Percentiles rank a stretch among this genome's conserved stretches.
phyloP scores from a whole-genome alignment of 2,888 invertebrate genomes.

The Mycogona germanica region DNA sequence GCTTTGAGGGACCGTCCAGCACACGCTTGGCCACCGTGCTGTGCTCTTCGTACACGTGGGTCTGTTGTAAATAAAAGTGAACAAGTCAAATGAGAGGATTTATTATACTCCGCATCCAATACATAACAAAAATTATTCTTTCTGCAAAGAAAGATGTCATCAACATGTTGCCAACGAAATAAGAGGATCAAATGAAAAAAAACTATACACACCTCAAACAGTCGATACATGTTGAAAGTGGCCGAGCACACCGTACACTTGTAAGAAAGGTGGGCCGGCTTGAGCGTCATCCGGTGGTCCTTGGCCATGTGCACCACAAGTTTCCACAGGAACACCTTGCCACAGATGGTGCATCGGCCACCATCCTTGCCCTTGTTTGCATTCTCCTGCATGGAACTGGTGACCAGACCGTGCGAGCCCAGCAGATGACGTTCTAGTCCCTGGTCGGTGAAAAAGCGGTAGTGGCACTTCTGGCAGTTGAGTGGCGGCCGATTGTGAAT shows the following conservation, averaged over 20 bases:
- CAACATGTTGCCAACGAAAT: too few relatives aligned
- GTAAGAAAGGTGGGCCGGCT: slow-evolving; percentile 85
- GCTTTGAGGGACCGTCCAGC: slow-evolving; percentile 12
- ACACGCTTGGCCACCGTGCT: slow-evolving; percentile 67
- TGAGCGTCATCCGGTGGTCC: slow-evolving; percentile 80
- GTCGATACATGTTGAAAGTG: slow-evolving; percentile 89
- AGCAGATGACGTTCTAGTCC: slow-evolving; percentile 89
- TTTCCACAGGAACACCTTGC: slow-evolving; percentile 89
- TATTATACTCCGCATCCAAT: too few relatives aligned
- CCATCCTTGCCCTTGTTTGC: slow-evolving; percentile 91
- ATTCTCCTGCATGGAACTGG: slow-evolving; percentile 90
- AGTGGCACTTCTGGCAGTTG: slow-evolving; percentile 92
- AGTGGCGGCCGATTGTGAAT: slow-evolving; percentile 86
- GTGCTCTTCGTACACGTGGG: slow-evolving; percentile 86
- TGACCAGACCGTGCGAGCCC: slow-evolving; percentile 87
- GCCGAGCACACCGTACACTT: slow-evolving; percentile 92
- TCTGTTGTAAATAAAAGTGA: too few relatives aligned
- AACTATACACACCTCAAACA: too few relatives aligned
- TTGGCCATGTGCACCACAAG: slow-evolving; percentile 79
- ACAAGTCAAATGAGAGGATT: too few relatives aligned
- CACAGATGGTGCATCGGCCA: slow-evolving; percentile 88
- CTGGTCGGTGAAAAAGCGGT: slow-evolving; percentile 93
- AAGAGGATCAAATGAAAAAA: too few relatives aligned
- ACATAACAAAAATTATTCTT: too few relatives aligned
- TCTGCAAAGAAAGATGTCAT: too few relatives aligned